Conservation (phyloP, 2,888 invertebrate genomes). For the Chymomyza caudatula region DNA sequence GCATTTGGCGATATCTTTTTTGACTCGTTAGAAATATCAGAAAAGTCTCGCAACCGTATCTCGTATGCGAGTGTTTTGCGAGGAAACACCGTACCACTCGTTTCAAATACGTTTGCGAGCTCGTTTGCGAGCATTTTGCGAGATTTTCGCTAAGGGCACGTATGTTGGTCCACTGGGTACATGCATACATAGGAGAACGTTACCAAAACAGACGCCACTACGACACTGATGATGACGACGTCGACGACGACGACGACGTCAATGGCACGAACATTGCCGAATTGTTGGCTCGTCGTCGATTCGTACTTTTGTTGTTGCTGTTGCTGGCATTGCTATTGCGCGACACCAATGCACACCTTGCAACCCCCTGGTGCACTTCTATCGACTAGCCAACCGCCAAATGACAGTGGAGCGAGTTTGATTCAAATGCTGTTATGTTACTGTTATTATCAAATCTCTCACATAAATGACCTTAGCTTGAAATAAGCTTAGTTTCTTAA, state of each 20-base stretch:
- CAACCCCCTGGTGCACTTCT: constrained; percentile 32
- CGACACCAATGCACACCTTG: constrained; percentile 38
- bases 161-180: no score
- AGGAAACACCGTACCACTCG: no score
- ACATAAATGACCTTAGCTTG: no score
- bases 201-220: constrained; percentile 16
- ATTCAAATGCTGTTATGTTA: not conserved
- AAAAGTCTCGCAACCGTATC: no score
- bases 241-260: constrained; percentile 12
- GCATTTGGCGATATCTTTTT: no score
- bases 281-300: not conserved
- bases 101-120: no score
- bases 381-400: constrained; percentile 44
- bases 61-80: no score
- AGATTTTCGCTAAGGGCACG: no score
- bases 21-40: no score
- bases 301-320: not conserved
- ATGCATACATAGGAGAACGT: constrained; percentile 3
- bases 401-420: constrained; percentile 34
- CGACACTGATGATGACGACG: constrained; percentile 31
- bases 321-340: not conserved
- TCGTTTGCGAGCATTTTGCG: no score
- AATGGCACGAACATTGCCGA: not conserved
- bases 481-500: no score
- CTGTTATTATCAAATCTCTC: no score